Evolutionary conservation across 1,140 invertebrate genomes (phyloP).

Genomic region (Pararge aegeria): DNA sequence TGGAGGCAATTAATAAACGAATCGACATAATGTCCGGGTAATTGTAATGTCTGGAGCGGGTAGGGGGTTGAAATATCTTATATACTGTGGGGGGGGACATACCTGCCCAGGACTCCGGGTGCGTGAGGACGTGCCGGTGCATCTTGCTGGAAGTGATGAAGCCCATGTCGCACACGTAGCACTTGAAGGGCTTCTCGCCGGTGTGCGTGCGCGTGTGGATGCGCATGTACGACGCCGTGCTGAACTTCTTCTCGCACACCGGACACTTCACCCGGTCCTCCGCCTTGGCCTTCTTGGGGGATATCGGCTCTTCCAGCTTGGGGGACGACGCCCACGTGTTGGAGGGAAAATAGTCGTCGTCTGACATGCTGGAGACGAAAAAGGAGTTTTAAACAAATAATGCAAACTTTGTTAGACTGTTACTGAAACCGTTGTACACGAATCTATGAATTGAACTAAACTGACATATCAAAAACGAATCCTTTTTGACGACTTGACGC

Average conservation of each 20-base stretch:
- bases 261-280: conserved; percentile 29
- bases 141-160: conserved; percentile 84
- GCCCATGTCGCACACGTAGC: conserved; percentile 84
- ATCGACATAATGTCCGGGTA: no score
- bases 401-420: no score
- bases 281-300: conserved; percentile 7
- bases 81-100: no score
- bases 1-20: no score
- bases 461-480: no score
- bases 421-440: no score
- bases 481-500: no score
- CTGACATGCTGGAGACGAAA: conserved; percentile 28
- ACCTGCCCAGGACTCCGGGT: conserved; percentile 44
- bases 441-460: no score
- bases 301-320: conserved; percentile 25
- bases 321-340: conserved; percentile 55
- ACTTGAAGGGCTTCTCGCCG: conserved; percentile 85
- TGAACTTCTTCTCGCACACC: conserved; percentile 52
- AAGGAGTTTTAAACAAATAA: neutral
- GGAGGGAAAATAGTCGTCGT: conserved; percentile 61
- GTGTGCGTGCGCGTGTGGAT: conserved; percentile 81
- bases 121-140: conserved; percentile 61
- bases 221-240: conserved; percentile 56
- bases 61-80: no score
- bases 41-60: no score